Evolutionary conservation across 2,888 invertebrate species (phyloP).

Genomic region (Apotomis betuletana): DNA sequence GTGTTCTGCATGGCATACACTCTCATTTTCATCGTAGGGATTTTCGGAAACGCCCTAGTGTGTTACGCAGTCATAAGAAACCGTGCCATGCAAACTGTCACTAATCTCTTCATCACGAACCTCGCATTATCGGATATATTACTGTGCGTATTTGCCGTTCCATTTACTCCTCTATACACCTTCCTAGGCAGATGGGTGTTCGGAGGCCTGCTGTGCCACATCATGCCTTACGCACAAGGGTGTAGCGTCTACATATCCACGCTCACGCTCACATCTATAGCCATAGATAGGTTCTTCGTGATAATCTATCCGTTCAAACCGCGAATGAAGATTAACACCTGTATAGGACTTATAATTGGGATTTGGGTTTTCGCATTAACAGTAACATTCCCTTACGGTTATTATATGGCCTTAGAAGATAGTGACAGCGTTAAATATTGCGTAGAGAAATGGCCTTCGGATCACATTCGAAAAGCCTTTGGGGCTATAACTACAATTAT

Average conservation of each 20-base stretch:
- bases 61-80: conserved; percentile 93
- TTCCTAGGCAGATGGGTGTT: conserved; percentile 94
- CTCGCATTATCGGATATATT: conserved; percentile 94
- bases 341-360: conserved; percentile 88
- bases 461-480: conserved; percentile 87
- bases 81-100: conserved; percentile 95
- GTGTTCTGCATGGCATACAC: conserved; percentile 90
- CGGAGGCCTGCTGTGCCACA: conserved; percentile 91
- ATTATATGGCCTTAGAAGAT: conserved; percentile 87
- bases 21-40: conserved; percentile 90
- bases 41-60: conserved; percentile 92
- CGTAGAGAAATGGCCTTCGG: conserved; percentile 91
- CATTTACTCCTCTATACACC: conserved; percentile 94
- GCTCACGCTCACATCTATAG: conserved; percentile 94
- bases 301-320: conserved; percentile 94
- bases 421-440: conserved; percentile 69
- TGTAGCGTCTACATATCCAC: conserved; percentile 95
- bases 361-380: conserved; percentile 92
- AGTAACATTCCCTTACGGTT: conserved; percentile 92
- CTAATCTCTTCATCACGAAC: conserved; percentile 96
- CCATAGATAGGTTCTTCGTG: conserved; percentile 95
- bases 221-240: conserved; percentile 93
- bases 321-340: conserved; percentile 90
- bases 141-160: conserved; percentile 92
- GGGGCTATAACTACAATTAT: conserved; percentile 91